These are phyloP conservation scores for Mamestra configurata DNA, from an alignment of 1,140 invertebrate genomes.

Conservation along the genomic window DNA sequence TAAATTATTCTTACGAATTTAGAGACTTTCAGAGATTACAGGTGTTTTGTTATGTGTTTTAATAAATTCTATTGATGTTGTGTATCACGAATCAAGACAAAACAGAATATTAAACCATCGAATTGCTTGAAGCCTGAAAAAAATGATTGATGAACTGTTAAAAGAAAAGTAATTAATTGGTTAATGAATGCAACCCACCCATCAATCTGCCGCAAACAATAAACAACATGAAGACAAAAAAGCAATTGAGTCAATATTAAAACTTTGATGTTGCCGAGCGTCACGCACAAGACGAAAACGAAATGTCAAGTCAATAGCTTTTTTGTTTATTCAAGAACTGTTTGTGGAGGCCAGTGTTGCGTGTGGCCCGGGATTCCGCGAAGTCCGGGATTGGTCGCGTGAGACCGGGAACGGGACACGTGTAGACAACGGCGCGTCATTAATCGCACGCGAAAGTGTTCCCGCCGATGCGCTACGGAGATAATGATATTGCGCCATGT, in stretches of 20 bases:
- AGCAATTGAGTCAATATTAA: slow-evolving; percentile 15
- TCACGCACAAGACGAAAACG: slow-evolving; percentile 35
- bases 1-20: too few relatives aligned
- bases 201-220: background rate
- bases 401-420: slow-evolving; percentile 52
- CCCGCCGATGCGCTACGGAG: slow-evolving; percentile 34
- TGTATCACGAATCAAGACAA: too few relatives aligned
- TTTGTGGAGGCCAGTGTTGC: slow-evolving; percentile 49
- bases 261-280: slow-evolving; percentile 47
- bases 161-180: background rate
- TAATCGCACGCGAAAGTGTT: slow-evolving; percentile 55
- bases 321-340: slow-evolving; percentile 48
- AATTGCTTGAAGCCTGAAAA: background rate
- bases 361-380: slow-evolving; percentile 55
- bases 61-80: too few relatives aligned
- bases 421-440: slow-evolving; percentile 57
- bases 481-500: slow-evolving; percentile 27
- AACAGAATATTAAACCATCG: too few relatives aligned
- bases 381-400: slow-evolving; percentile 55
- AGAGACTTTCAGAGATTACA: too few relatives aligned
- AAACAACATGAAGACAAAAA: slow-evolving; percentile 5
- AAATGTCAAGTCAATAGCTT: slow-evolving; percentile 42
- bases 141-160: background rate
- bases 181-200: background rate
- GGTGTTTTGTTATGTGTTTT: too few relatives aligned